Conservation (phyloP, 2,797 vertebrate species). For the Parotocinclus haroldoi region DNA sequence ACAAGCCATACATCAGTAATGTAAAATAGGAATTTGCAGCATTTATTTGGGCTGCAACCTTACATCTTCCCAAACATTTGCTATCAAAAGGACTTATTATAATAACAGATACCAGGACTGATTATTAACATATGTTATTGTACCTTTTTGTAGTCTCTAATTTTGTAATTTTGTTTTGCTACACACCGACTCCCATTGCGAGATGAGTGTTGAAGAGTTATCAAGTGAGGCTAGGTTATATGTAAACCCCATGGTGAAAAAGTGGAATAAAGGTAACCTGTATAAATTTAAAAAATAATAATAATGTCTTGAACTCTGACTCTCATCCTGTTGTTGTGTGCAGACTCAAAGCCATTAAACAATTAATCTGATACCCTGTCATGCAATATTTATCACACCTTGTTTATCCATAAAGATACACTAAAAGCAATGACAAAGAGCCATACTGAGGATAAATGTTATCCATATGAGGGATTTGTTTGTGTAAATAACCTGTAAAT, state of each 20-base stretch:
- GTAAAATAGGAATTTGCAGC: not conserved
- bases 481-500: too few species aligned
- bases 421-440: too few species aligned
- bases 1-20: too few species aligned
- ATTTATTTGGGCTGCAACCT: constrained; percentile 9
- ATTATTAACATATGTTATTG: constrained; percentile 62
- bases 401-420: too few species aligned
- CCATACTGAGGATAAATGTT: too few species aligned
- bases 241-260: constrained; percentile 61
- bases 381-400: too few species aligned
- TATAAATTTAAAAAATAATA: too few species aligned
- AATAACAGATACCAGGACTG: constrained; percentile 11
- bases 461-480: too few species aligned
- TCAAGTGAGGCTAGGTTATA: constrained; percentile 65
- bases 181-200: constrained; percentile 62
- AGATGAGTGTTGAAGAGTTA: constrained; percentile 70
- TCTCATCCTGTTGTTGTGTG: not conserved
- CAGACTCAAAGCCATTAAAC: not conserved
- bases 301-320: constrained; percentile 22
- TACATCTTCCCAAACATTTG: not conserved
- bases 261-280: too few species aligned
- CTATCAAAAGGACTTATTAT: constrained; percentile 10
- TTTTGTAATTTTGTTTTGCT: too few species aligned
- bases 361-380: too few species aligned
- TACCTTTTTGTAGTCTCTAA: constrained; percentile 53